These are phyloP conservation scores for Malaclemys terrapin DNA, from an alignment of 2,113 vertebrate genomes.

Conservation along the genomic window DNA sequence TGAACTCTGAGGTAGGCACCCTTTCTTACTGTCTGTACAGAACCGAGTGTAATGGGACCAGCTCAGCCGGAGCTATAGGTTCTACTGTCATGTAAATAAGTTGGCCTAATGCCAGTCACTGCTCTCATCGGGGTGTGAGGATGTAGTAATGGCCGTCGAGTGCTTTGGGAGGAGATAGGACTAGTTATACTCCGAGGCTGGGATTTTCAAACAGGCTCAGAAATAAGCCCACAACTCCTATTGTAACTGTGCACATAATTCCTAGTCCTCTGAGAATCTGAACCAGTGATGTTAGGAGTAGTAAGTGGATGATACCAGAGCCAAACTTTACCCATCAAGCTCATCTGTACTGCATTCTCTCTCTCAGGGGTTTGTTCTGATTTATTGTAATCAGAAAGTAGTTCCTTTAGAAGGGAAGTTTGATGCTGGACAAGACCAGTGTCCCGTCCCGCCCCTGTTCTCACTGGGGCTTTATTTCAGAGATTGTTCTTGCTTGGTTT, in stretches of 20 bases:
- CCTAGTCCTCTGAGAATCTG: background rate
- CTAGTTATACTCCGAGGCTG: background rate
- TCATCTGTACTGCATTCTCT: background rate
- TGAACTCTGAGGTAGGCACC: background rate
- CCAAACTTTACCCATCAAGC: background rate
- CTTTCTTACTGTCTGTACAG: background rate
- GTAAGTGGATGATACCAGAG: background rate
- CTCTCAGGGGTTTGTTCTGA: background rate
- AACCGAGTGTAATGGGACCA: background rate
- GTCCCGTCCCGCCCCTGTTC: background rate
- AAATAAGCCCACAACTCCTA: background rate
- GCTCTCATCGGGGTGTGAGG: background rate
- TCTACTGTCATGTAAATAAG: too few species aligned
- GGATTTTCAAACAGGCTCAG: background rate
- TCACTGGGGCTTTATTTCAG: background rate
- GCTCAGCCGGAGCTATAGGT: too few species aligned
- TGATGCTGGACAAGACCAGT: background rate
- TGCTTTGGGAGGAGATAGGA: background rate
- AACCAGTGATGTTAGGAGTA: background rate
- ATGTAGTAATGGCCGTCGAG: background rate
- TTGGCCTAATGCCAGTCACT: background rate
- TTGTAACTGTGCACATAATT: background rate
- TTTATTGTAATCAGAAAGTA: background rate
- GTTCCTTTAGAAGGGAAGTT: accelerated
- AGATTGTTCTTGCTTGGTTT: conserved; percentile 15